Base-by-base conservation (phyloP, 2,888 invertebrate genomes). In the Aquatica leii region DNA sequence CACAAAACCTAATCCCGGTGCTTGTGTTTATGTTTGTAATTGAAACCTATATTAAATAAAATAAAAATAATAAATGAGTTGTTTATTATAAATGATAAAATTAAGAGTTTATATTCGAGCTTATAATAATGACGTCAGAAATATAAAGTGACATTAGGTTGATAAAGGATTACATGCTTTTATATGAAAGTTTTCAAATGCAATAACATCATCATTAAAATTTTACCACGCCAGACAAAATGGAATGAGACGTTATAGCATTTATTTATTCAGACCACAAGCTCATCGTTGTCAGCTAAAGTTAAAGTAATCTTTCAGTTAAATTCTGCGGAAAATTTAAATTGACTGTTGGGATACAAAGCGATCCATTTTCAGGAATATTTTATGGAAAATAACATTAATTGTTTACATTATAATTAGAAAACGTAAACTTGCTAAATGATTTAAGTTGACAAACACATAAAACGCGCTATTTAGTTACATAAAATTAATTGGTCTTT, bases 1-100 rank as follows among this genome's bases (percentile, higher is more conserved):
- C 9, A 94, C 95, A 8, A 84, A 85, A 59, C 90, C 90, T n/a
- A 86, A 86, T 74, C 81, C 84, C 50, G 90, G 90, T 15, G 90
- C 90, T 62, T 82, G 84, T 48, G 83, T 88, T 77, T 87, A 86
- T 34, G 21, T 50, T 41, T 20, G 31, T 11, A 35, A 43, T 20
- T 15, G 14, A 37, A 12, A 37, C 3, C 37, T 11, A 37, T 6
- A 37, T 37, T 37, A 37, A 12, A 37, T 24, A 24, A 24, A 37
- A 37, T 3, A 3, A 11, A 37, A 37, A 37, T 24, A 24, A 4
- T 24, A 24, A 24, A 24, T 6, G 24, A 4, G 24, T 4, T 24
- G 24, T 24, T 24, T n/a, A n/a, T n/a, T n/a, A n/a, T n/a, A n/a
- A n/a, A n/a, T n/a, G n/a, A n/a, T n/a, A n/a, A n/a, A n/a, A n/a